Percentiles rank a stretch among this genome's conserved stretches.
Conservation (phyloP, 2,888 invertebrate species). For the Molorchus minor region DNA sequence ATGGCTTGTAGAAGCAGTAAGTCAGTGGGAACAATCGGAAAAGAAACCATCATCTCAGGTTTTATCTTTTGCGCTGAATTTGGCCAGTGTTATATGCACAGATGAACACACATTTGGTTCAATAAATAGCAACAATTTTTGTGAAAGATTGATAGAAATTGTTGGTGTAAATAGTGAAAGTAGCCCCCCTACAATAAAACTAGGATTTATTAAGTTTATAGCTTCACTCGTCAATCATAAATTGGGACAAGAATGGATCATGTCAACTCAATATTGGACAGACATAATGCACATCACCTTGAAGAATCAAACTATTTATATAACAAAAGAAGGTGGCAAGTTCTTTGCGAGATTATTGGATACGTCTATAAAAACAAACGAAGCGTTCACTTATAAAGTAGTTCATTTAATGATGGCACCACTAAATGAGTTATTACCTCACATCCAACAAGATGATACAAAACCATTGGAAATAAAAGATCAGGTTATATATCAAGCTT, state of each 20-base stretch:
- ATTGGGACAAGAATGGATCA: constrained; percentile 73
- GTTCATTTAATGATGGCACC: constrained; percentile 68
- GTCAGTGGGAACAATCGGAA: constrained; percentile 54
- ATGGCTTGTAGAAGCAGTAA: constrained; percentile 63
- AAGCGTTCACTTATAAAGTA: constrained; percentile 66
- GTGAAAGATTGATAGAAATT: constrained; percentile 56
- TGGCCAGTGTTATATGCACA: constrained; percentile 68
- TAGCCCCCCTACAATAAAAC: constrained; percentile 67
- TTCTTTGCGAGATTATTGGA: constrained; percentile 71
- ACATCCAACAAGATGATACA: constrained; percentile 33
- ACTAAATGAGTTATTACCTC: constrained; percentile 63
- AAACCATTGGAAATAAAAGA: constrained; percentile 61
- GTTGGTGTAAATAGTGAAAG: constrained; percentile 52
- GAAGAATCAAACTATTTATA: constrained; percentile 75
- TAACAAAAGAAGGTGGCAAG: constrained; percentile 72
- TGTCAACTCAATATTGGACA: constrained; percentile 71
- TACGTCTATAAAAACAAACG: constrained; percentile 66
- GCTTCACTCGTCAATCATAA: constrained; percentile 69
- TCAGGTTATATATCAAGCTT: constrained; percentile 64
- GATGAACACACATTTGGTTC: constrained; percentile 71
- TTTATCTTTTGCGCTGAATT: constrained; percentile 71
- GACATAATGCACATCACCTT: constrained; percentile 71
- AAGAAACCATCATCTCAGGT: constrained; percentile 33
- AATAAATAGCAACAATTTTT: constrained; percentile 63
- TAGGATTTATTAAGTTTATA: constrained; percentile 74